Percentiles rank a stretch among this genome's conserved stretches.
These are phyloP conservation scores for Trichonephila inaurata DNA, from an alignment of 1,140 invertebrate species.

Conservation along the genomic window DNA sequence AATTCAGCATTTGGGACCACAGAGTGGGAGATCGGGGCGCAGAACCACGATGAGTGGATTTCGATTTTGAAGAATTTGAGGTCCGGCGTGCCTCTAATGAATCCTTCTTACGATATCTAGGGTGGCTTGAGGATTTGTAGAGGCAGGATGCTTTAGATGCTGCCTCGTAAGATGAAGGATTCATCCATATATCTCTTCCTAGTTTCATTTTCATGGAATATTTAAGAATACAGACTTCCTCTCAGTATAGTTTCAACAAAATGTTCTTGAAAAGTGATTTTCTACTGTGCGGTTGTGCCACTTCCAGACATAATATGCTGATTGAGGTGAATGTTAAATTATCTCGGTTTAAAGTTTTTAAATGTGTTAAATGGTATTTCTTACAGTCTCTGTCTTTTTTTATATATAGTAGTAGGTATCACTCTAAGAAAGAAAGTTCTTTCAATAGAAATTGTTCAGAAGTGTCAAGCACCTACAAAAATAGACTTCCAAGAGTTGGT, in stretches of 20 bases:
- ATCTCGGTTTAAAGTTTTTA: background rate
- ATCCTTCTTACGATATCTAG: constrained; percentile 51
- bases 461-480: background rate
- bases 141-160: constrained; percentile 46
- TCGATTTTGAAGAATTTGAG: background rate
- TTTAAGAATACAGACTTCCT: background rate
- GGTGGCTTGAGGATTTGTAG: constrained; percentile 27
- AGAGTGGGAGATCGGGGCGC: background rate
- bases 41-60: constrained; percentile 14
- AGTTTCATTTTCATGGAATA: constrained; percentile 31
- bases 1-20: constrained; percentile 16
- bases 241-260: background rate
- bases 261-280: background rate
- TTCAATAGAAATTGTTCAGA: background rate
- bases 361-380: background rate
- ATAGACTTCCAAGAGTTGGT: background rate
- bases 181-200: constrained; percentile 67
- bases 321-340: background rate
- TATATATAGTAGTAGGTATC: background rate
- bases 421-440: background rate
- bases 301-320: background rate
- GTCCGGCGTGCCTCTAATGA: background rate
- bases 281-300: background rate
- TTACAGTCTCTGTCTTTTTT: background rate
- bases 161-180: constrained; percentile 36